phyloP scores from a whole-genome alignment of 2,888 invertebrate genomes.

The Tanypteryx hageni region DNA sequence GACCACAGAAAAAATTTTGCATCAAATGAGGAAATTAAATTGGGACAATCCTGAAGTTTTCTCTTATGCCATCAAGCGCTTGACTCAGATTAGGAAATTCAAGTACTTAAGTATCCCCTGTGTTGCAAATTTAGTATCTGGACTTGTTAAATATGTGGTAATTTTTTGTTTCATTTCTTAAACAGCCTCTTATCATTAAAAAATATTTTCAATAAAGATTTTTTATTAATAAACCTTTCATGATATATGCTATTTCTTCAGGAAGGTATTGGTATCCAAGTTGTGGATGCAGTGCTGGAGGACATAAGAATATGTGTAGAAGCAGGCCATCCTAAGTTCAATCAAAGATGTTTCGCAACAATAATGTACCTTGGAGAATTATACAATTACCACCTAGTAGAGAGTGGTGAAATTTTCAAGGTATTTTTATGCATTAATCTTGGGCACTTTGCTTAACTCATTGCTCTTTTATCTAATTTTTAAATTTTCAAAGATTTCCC shows the following conservation, averaged over 20 bases:
- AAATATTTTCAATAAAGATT: slow-evolving; percentile 36
- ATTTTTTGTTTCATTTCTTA: not conserved
- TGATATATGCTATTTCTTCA: slow-evolving; percentile 68
- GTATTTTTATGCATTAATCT: slow-evolving; percentile 67
- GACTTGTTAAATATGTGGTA: slow-evolving; percentile 89
- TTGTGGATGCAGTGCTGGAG: slow-evolving; percentile 96
- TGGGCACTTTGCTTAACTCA: no score
- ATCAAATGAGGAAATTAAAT: slow-evolving; percentile 91
- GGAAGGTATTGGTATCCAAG: slow-evolving; percentile 91
- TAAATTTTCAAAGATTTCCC: no score
- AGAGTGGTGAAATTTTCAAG: slow-evolving; percentile 94
- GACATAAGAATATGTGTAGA: slow-evolving; percentile 94
- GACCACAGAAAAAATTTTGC: slow-evolving; percentile 90
- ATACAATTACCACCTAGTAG: slow-evolving; percentile 96
- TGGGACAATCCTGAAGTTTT: slow-evolving; percentile 90
- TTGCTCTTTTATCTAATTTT: no score
- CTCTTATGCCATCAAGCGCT: slow-evolving; percentile 88
- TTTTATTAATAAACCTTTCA: slow-evolving; percentile 25
- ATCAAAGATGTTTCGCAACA: slow-evolving; percentile 95
- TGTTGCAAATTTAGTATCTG: slow-evolving; percentile 92
- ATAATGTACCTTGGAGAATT: slow-evolving; percentile 97
- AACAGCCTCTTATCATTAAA: not conserved
- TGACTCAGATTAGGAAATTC: slow-evolving; percentile 93
- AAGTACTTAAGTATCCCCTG: slow-evolving; percentile 93
- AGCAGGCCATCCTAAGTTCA: slow-evolving; percentile 91